Conservation (phyloP, 2,113 vertebrate genomes). For the Marmota monax region DNA sequence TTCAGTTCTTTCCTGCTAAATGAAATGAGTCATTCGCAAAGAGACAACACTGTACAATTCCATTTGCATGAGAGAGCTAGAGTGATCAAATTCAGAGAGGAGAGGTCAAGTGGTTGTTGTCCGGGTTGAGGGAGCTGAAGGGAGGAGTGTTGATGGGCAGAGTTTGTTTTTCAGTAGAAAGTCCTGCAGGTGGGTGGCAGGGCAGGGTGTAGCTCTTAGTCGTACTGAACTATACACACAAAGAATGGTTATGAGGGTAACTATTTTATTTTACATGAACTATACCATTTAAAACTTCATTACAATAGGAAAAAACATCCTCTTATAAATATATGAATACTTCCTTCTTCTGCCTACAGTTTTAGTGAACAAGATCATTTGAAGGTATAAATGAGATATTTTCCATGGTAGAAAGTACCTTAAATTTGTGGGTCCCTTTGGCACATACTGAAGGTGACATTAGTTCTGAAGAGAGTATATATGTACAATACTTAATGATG, state of each 20-base stretch:
- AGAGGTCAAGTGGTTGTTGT: too few relatives aligned
- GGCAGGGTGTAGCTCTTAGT: too few relatives aligned
- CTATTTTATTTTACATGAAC: not conserved
- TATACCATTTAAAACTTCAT: slow-evolving; percentile 10
- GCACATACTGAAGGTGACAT: slow-evolving; percentile 49
- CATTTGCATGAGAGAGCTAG: too few relatives aligned
- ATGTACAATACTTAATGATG: slow-evolving; percentile 64
- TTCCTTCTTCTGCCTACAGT: slow-evolving; percentile 7
- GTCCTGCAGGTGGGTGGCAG: not conserved
- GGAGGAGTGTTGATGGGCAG: not conserved
- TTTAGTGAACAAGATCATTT: slow-evolving; percentile 32
- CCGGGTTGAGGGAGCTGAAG: rapidly evolving
- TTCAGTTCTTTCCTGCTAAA: not conserved
- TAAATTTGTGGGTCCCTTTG: slow-evolving; percentile 63
- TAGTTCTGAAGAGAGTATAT: slow-evolving; percentile 70
- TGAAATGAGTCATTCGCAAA: not conserved
- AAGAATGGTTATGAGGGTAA: not conserved
- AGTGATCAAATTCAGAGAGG: not conserved
- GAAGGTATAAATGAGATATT: slow-evolving; percentile 57
- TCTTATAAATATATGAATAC: not conserved
- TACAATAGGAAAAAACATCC: not conserved
- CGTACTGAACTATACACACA: not conserved
- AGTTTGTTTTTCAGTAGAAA: not conserved
- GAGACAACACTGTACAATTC: not conserved
- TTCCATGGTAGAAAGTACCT: slow-evolving; percentile 54